These are phyloP conservation scores for Pipistrellus nathusii DNA, from an alignment of 2,797 vertebrate genomes.

Conservation along the genomic window DNA sequence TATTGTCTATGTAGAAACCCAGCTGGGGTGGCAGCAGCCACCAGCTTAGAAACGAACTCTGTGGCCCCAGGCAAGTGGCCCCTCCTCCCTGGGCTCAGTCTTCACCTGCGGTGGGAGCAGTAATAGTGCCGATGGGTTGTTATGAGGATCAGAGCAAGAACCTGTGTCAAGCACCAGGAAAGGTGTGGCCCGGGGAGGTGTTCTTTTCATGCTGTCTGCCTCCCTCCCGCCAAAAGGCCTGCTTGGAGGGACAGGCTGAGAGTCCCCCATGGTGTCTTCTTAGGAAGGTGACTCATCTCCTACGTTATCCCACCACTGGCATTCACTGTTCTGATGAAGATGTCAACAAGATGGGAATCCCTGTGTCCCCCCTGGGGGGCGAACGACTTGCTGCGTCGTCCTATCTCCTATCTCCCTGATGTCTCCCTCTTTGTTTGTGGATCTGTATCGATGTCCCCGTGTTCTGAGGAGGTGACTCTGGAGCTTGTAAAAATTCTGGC, in stretches of 20 bases:
- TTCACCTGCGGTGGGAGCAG: neutral
- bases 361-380: neutral
- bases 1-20: neutral
- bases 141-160: neutral
- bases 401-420: rapidly evolving
- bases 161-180: neutral
- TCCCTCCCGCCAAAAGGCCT: neutral
- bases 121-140: neutral
- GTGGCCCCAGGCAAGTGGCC: neutral
- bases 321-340: neutral
- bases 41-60: neutral
- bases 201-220: neutral
- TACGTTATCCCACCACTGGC: neutral
- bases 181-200: neutral
- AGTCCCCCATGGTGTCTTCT: slow-evolving; percentile 13
- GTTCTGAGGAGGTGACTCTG: neutral
- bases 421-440: neutral
- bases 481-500: neutral
- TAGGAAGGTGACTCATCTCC: slow-evolving; percentile 47
- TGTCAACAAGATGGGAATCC: neutral
- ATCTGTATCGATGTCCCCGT: neutral
- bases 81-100: neutral
- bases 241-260: neutral
- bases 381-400: neutral
- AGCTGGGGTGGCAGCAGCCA: too few relatives aligned